Percentiles rank a stretch among this genome's conserved stretches.
These are phyloP conservation scores for Mesitornis unicolor DNA, from an alignment of 2,113 vertebrate genomes.

Conservation along the genomic window DNA sequence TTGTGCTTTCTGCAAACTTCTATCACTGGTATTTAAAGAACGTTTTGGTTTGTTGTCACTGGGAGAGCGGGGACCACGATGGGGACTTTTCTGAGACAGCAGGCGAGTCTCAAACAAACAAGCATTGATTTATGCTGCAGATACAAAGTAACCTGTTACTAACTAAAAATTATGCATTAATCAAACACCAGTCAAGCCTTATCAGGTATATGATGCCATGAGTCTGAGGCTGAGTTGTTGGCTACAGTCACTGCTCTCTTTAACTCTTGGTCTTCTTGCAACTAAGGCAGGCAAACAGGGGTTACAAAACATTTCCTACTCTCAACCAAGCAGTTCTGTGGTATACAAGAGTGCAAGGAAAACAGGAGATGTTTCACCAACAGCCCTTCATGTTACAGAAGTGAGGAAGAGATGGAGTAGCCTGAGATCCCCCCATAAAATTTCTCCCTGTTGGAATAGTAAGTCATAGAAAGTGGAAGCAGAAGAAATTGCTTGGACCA, in stretches of 20 bases:
- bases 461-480: neutral
- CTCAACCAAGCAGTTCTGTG: neutral
- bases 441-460: neutral
- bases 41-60: neutral
- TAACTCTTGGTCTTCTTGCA: neutral
- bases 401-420: neutral
- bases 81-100: neutral
- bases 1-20: too few relatives aligned
- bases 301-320: neutral
- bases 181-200: neutral
- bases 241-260: neutral
- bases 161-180: constrained; percentile 9
- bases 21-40: too few relatives aligned
- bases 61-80: neutral
- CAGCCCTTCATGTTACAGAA: neutral
- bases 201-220: neutral
- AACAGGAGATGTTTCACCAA: neutral
- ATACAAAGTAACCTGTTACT: neutral
- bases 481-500: neutral
- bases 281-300: neutral
- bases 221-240: neutral
- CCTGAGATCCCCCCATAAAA: too few relatives aligned
- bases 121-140: neutral
- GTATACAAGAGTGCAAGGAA: neutral
- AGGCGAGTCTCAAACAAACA: neutral